Evolutionary conservation across 2,888 invertebrate genomes (phyloP), one percentile per base, ranked within the genome.

Genomic region (Shargacucullia verbasci): DNA sequence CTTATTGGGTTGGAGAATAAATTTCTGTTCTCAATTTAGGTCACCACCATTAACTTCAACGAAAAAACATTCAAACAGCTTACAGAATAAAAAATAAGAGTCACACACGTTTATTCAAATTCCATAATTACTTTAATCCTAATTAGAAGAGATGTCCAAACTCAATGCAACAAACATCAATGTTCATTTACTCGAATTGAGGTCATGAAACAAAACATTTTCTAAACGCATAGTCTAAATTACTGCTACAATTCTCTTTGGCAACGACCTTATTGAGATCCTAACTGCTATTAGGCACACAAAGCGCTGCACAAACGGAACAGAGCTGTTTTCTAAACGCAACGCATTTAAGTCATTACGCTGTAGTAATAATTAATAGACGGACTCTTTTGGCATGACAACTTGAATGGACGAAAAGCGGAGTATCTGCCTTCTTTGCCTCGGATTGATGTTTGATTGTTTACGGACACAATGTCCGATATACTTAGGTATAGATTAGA

Each of bases 241-340:
- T 31, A 15, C 48, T 49, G 38, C 46, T 57, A 66, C 73, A 76
- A 66, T 71, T 72, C 56, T 70, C 68, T 75, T 60, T 72, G 47
- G 39, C 35, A 49, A 53, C 76, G 55, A 57, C 70, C 77, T 72
- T 76, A 76, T 73, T 64, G 40, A 56, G 41, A 58, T 13, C 54
- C 45, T 46, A 58, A 45, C 47, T 35, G 35, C 49, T 50, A 55
- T 59, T 70, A 54, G 15, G 34, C 39, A 44, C n/a, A 68, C 56
- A 73, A 73, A 63, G 52, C 43, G n/a, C 49, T 34, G 13, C 12
- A 29, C 5, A 38, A 45, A 50, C 55, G 49, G 38, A 12, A 52
- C 27, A 53, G 8, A 15, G 25, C 15, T 12, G 43, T 56, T 59
- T 48, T 59, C 35, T 59, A 37, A 54, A 59, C 41, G 33, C 45